phyloP scores from a whole-genome alignment of 1,140 invertebrate species.

The Drosophila lacteicornis region DNA sequence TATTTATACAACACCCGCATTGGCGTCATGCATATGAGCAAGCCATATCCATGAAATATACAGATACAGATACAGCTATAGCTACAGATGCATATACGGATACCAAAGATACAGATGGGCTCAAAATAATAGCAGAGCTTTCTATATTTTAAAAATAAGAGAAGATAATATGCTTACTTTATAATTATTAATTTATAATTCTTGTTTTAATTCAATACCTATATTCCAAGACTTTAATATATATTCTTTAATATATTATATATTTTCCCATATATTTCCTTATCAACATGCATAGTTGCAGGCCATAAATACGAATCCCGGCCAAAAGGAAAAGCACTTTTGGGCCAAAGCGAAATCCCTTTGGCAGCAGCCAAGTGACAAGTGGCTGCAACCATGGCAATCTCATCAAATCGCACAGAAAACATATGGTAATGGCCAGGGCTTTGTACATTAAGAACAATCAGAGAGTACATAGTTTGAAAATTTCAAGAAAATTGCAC shows the following conservation, averaged over 20 bases:
- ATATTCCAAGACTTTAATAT: background rate
- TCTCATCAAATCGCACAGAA: background rate
- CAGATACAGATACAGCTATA: background rate
- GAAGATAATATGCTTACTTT: too few species aligned
- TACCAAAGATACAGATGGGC: too few species aligned
- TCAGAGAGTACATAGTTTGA: background rate
- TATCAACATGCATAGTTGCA: background rate
- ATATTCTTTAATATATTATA: background rate
- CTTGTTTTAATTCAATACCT: too few species aligned
- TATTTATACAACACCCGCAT: slow-evolving; percentile 41
- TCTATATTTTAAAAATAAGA: too few species aligned
- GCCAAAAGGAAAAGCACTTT: background rate
- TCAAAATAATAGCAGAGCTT: too few species aligned
- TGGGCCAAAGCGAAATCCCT: background rate
- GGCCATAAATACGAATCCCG: background rate
- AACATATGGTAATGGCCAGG: background rate
- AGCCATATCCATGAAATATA: slow-evolving; percentile 10
- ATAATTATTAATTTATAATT: too few species aligned
- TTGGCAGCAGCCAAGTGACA: background rate
- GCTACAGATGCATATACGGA: background rate
- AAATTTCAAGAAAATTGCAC: too few species aligned
- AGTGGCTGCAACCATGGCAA: background rate
- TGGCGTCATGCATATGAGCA: slow-evolving; percentile 11
- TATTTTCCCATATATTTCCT: background rate
- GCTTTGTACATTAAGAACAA: too few species aligned